Evolutionary conservation across 2,888 invertebrate genomes (phyloP).

Genomic region (Cyclophora punctaria): DNA sequence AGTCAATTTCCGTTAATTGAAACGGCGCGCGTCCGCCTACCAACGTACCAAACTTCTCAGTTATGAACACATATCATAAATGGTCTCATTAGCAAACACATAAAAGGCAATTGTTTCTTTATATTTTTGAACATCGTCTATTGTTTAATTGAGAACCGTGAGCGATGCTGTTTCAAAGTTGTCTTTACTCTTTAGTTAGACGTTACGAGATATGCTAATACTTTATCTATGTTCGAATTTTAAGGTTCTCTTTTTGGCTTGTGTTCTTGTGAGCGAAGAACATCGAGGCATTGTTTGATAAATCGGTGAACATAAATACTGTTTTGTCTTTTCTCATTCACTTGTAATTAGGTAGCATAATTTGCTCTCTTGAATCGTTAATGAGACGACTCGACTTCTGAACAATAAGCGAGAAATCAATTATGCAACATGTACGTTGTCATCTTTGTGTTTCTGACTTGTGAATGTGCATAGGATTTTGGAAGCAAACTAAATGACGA

Average conservation of each 20-base stretch:
- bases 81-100: slow-evolving; percentile 49
- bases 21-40: slow-evolving; percentile 14
- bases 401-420: slow-evolving; percentile 65
- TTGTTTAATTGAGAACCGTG: slow-evolving; percentile 52
- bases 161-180: slow-evolving; percentile 48
- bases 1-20: slow-evolving; percentile 24
- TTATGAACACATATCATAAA: slow-evolving; percentile 35
- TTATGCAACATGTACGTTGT: slow-evolving; percentile 45
- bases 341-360: slow-evolving; percentile 73
- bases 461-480: slow-evolving; percentile 31
- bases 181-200: slow-evolving; percentile 21
- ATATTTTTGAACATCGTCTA: slow-evolving; percentile 43
- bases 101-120: slow-evolving; percentile 68
- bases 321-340: slow-evolving; percentile 66
- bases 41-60: slow-evolving; percentile 2
- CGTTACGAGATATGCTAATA: slow-evolving; percentile 39
- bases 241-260: slow-evolving; percentile 50
- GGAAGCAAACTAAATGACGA: slow-evolving; percentile 19
- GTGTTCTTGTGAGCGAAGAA: slow-evolving; percentile 51
- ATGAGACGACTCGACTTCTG: slow-evolving; percentile 51
- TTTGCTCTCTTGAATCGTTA: slow-evolving; percentile 68
- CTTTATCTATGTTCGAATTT: slow-evolving; percentile 61
- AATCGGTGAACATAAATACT: slow-evolving; percentile 72
- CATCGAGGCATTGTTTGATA: slow-evolving; percentile 68
- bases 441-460: slow-evolving; percentile 38